These are phyloP conservation scores for Myzus persicae DNA, from an alignment of 1,140 invertebrate genomes.

Conservation along the genomic window DNA sequence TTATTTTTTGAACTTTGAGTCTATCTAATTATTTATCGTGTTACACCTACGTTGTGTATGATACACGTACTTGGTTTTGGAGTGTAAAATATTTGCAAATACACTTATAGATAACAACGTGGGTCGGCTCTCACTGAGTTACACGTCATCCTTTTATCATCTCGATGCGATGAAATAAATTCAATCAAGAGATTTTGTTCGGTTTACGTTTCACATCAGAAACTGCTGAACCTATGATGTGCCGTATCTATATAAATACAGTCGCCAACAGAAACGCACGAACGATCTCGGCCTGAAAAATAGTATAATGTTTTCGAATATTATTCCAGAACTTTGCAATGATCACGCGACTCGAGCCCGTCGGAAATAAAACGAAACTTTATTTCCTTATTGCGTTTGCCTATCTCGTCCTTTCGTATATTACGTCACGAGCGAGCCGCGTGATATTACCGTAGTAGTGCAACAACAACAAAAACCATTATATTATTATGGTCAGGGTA, in stretches of 20 bases:
- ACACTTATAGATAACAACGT: not conserved
- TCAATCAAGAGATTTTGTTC: not conserved
- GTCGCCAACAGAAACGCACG: not conserved
- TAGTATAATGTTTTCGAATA: slow-evolving; percentile 8
- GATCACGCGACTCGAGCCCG: not conserved
- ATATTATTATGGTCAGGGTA: not conserved
- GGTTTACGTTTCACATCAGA: not conserved
- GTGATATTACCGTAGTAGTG: not conserved
- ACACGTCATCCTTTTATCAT: not conserved
- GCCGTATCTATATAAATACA: not conserved
- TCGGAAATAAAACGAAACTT: slow-evolving; percentile 11
- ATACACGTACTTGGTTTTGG: too few species aligned
- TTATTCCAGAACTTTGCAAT: not conserved
- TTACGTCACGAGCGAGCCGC: not conserved
- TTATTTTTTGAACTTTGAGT: not conserved
- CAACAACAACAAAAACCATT: not conserved
- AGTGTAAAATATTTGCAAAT: not conserved
- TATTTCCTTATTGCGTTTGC: not conserved
- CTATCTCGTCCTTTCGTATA: not conserved
- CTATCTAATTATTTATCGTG: not conserved
- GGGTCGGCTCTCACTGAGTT: not conserved
- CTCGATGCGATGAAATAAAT: not conserved
- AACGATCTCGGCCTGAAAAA: not conserved
- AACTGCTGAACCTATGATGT: not conserved
- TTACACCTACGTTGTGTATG: too few species aligned